Evolutionary conservation across 2,888 invertebrate genomes (phyloP), one percentile per base, ranked within the genome.

Genomic region (Vanessa cardui): DNA sequence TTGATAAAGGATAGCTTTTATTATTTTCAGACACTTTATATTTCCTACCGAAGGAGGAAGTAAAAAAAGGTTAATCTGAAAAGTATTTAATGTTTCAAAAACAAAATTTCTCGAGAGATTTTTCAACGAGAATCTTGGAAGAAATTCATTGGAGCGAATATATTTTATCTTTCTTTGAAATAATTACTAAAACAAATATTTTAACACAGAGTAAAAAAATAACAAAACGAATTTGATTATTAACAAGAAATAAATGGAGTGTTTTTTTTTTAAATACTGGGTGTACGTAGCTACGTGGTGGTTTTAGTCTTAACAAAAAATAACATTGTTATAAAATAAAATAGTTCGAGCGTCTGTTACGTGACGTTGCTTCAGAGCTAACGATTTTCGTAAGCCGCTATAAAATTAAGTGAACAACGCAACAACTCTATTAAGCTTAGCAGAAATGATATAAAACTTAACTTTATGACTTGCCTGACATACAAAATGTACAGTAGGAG

Each of bases 331-430:
- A 9, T 58, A 46, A 31, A 12, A 18, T 31, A 44, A 58, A 7
- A 44, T 39, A 6, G 21, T 44, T 15, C 20, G 15, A 8, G 52
- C 26, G 46, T 15, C 6, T 8, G 20, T 33, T 21, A 70, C 70
- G 70, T 70, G 68, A 70, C 64, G 59, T 62, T 45, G 21, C 50
- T 45, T 50, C 45, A 6, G 18, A 20, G 46, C 45, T 26, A 58
- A 58, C 59, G 70, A 70, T 65, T 68, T 68, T 18, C 58, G 21
- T 33, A 61, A 64, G 26, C 61, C 62, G 44, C 49, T 63, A 68
- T 44, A 20, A 66, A 70, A 67, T 67, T 50, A 39, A 61, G 39
- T 56, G 50, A 67, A 64, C 70, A 58, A 64, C 49, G 50, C 47
- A 54, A 54, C 39, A 61, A 39, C 47, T n/a, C 20, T 54, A 56